These are phyloP conservation scores for Dromiciops gliroides DNA, from an alignment of 2,113 vertebrate species.

Conservation along the genomic window DNA sequence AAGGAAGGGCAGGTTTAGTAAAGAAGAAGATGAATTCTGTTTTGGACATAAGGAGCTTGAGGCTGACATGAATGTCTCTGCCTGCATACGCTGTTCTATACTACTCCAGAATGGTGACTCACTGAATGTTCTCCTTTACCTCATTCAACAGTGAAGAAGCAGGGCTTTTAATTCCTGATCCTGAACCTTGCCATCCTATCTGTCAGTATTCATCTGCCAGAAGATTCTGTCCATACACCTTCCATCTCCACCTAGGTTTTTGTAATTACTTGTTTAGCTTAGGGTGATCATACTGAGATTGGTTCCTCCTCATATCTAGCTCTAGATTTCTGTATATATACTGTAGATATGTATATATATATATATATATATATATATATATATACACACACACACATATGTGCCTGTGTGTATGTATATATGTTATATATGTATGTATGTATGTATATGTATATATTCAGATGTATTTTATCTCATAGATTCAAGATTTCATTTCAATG, in stretches of 20 bases:
- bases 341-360: too few species aligned
- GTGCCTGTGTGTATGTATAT: too few species aligned
- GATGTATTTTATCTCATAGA: background rate
- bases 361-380: too few species aligned
- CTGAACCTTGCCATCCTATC: background rate
- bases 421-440: too few species aligned
- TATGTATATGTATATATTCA: too few species aligned
- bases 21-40: background rate
- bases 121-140: background rate
- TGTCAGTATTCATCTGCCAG: background rate
- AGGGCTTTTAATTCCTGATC: background rate
- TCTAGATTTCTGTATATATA: too few species aligned
- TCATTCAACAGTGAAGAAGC: background rate
- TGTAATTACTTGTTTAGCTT: too few species aligned
- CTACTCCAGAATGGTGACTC: background rate
- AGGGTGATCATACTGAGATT: too few species aligned
- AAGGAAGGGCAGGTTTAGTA: background rate
- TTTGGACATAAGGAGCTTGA: background rate
- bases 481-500: background rate
- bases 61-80: background rate
- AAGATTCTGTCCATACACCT: too few species aligned
- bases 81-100: background rate
- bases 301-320: too few species aligned
- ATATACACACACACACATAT: too few species aligned
- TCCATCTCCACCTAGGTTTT: too few species aligned